Base-by-base conservation (phyloP, 35 echinoderm and acorn worm genomes). In the Eucidaris tribuloides region DNA sequence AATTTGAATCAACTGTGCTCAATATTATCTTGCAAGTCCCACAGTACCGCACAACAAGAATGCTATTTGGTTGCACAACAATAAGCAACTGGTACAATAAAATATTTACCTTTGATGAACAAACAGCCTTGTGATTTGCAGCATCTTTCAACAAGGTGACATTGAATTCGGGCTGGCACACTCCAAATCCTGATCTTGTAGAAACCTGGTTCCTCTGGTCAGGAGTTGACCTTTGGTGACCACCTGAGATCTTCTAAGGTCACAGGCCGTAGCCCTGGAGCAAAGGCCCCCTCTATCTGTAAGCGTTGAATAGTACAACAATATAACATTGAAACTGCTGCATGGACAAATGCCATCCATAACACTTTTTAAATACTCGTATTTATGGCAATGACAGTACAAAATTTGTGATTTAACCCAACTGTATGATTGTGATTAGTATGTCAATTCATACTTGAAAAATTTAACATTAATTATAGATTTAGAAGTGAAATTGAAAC, bases 241-340 rank as follows among this genome's bases (percentile, higher is more conserved):
- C 79, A 79, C 22, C 76, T 62, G 31, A 92, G 84, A 32, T 97
- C 94, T 74, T 97, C 94, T 52, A 92, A 29, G 19, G 79, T 79
- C 84, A 97, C 15, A 97, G 45, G 28, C 94, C 94, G 41, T 97
- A 97, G 9, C 94, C 94, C 61, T 97, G 94, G 28, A 92, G 87
- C 42, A 62, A 97, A 97, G 7, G 79, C 85, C 17, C 94, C 94
- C 52, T 97, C 94, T 61, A 97, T 92, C 94, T 97, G 37, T n/a
- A n/a, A n/a, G n/a, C n/a, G n/a, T n/a, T n/a, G n/a, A n/a, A n/a
- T n/a, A n/a, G n/a, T n/a, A n/a, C n/a, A n/a, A n/a, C n/a, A n/a
- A n/a, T n/a, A n/a, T n/a, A n/a, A n/a, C n/a, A n/a, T n/a, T n/a
- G n/a, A n/a, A n/a, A n/a, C n/a, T n/a, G n/a, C n/a, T n/a, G n/a